Percentiles rank a stretch among this genome's conserved stretches.
Evolutionary conservation across 1,140 invertebrate genomes (phyloP).

Genomic region (Heliconius nattereri): DNA sequence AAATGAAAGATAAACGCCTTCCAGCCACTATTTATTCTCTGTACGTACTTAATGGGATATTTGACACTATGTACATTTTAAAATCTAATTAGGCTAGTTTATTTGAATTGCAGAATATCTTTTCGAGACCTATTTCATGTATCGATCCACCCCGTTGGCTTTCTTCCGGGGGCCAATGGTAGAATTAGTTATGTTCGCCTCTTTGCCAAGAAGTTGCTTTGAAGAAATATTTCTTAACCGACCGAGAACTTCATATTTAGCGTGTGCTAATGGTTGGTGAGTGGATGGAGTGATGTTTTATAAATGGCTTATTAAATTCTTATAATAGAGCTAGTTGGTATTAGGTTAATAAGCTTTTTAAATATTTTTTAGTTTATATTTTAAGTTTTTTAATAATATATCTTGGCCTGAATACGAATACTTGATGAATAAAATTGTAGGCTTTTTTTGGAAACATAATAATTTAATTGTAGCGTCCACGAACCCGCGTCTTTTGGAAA

Average conservation of each 20-base stretch:
- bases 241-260: slow-evolving; percentile 2
- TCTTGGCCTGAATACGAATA: no score
- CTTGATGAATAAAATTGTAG: no score
- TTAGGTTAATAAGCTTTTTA: no score
- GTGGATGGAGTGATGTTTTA: not conserved
- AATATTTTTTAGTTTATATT: no score
- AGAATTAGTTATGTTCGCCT: slow-evolving; percentile 25
- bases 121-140: slow-evolving; percentile 20
- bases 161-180: slow-evolving; percentile 20
- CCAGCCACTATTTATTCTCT: not conserved
- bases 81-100: slow-evolving; percentile 21
- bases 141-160: slow-evolving; percentile 8
- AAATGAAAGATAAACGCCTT: not conserved
- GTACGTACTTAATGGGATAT: not conserved
- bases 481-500: no score
- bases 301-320: not conserved
- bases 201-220: slow-evolving; percentile 23
- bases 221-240: slow-evolving; percentile 28
- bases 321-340: not conserved
- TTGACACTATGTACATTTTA: no score
- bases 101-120: slow-evolving; percentile 20
- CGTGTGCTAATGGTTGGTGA: not conserved
- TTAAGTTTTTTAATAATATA: no score
- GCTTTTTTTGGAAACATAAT: no score
- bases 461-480: no score